Percentiles rank a stretch among this genome's conserved stretches.
Evolutionary conservation across 2,888 invertebrate species (phyloP).

Genomic region (Noctua pronuba): DNA sequence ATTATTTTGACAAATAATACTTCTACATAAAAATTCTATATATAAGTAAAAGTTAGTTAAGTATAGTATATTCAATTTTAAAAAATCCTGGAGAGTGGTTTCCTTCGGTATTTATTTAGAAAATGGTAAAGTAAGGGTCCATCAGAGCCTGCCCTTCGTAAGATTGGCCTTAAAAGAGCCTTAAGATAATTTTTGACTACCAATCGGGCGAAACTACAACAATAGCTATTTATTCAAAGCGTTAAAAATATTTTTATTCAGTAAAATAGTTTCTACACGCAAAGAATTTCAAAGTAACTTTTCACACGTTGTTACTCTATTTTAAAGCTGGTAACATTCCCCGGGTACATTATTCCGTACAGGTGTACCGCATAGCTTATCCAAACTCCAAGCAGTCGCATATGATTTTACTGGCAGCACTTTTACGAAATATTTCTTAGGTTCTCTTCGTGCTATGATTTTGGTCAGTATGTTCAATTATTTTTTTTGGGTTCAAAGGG

Average conservation of each 20-base stretch:
- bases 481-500: too few relatives aligned
- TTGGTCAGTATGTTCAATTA: neutral
- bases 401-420: constrained; percentile 20
- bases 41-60: too few relatives aligned
- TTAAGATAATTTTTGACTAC: neutral
- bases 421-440: constrained; percentile 6
- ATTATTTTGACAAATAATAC: neutral
- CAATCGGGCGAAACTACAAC: neutral
- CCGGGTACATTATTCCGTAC: constrained; percentile 9
- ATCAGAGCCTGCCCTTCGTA: too few relatives aligned
- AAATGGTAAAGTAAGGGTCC: too few relatives aligned
- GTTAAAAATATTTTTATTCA: neutral
- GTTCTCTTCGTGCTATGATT: constrained; percentile 2
- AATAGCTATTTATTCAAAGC: neutral
- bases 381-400: constrained; percentile 1
- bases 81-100: too few relatives aligned
- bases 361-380: constrained; percentile 21
- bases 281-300: constrained; percentile 8
- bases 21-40: too few relatives aligned
- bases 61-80: too few relatives aligned
- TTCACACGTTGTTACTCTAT: constrained; percentile 11
- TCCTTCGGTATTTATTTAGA: too few relatives aligned
- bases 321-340: constrained; percentile 11
- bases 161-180: too few relatives aligned
- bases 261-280: neutral